Evolutionary conservation across 2,888 invertebrate genomes (phyloP).

Genomic region (Apodemia mormo): DNA sequence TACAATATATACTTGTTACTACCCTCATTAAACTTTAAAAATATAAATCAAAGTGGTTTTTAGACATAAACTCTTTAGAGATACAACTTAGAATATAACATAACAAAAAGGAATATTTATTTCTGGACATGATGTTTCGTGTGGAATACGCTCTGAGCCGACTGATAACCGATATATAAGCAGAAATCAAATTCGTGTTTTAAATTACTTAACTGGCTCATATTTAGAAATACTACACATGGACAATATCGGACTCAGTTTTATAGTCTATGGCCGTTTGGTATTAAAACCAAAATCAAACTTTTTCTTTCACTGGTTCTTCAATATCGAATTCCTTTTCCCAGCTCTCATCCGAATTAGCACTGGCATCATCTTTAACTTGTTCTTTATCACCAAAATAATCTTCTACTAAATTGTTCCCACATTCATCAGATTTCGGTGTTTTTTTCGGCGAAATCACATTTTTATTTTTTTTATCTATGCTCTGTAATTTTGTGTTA

Average conservation of each 20-base stretch:
- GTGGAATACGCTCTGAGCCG: background rate
- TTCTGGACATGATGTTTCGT: background rate
- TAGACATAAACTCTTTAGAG: conserved; percentile 1
- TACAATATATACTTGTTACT: background rate
- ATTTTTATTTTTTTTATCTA: conserved; percentile 46
- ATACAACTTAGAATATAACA: conserved; percentile 8
- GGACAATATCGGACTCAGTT: background rate
- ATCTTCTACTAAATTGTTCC: conserved; percentile 74
- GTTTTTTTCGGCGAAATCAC: conserved; percentile 54
- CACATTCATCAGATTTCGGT: conserved; percentile 66
- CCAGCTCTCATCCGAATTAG: conserved; percentile 82
- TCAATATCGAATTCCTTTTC: conserved; percentile 83
- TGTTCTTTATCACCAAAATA: conserved; percentile 73
- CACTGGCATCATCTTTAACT: conserved; percentile 71
- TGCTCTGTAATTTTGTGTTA: conserved; percentile 54
- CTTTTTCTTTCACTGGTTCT: conserved; percentile 57
- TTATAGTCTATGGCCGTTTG: conserved; percentile 8
- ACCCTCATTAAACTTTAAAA: background rate
- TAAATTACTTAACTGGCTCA: background rate
- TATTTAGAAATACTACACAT: conserved; percentile 5
- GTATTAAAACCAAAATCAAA: conserved; percentile 44
- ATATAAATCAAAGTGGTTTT: background rate
- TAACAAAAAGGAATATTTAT: background rate
- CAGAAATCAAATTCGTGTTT: background rate
- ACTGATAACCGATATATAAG: background rate